These are phyloP conservation scores for Pterostichus madidus DNA, from an alignment of 2,888 invertebrate genomes.

Conservation along the genomic window DNA sequence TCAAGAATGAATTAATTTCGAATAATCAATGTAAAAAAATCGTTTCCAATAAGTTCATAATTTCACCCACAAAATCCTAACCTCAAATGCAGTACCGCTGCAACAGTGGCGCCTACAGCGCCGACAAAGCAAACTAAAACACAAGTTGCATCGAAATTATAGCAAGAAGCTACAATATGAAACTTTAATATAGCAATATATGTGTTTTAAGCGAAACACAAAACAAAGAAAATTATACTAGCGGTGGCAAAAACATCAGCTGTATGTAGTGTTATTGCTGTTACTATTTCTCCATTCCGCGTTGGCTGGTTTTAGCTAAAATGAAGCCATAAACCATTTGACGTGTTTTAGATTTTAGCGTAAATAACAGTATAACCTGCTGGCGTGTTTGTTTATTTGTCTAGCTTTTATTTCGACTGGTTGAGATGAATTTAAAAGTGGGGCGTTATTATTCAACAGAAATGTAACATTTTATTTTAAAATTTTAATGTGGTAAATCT, in stretches of 20 bases:
- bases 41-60: too few species aligned
- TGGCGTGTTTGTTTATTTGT: conserved; percentile 15
- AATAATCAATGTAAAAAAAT: too few species aligned
- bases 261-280: neutral
- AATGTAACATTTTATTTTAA: neutral
- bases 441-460: neutral
- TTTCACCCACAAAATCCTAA: too few species aligned
- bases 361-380: conserved; percentile 14
- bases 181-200: conserved; percentile 56
- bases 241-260: conserved; percentile 51
- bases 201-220: conserved; percentile 22
- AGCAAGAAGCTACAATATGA: conserved; percentile 49
- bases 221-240: conserved; percentile 56
- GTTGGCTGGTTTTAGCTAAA: conserved; percentile 23
- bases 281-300: neutral
- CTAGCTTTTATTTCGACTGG: neutral
- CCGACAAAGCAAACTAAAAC: too few species aligned
- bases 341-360: conserved; percentile 53
- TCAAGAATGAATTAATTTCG: too few species aligned
- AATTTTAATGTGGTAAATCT: too few species aligned
- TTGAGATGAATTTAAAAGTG: neutral
- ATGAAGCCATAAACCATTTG: conserved; percentile 35
- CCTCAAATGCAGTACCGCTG: too few species aligned
- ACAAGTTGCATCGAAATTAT: conserved; percentile 20
- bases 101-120: too few species aligned